These are phyloP conservation scores for Bubo blakistoni DNA, from an alignment of 2,113 vertebrate species.

Conservation along the genomic window DNA sequence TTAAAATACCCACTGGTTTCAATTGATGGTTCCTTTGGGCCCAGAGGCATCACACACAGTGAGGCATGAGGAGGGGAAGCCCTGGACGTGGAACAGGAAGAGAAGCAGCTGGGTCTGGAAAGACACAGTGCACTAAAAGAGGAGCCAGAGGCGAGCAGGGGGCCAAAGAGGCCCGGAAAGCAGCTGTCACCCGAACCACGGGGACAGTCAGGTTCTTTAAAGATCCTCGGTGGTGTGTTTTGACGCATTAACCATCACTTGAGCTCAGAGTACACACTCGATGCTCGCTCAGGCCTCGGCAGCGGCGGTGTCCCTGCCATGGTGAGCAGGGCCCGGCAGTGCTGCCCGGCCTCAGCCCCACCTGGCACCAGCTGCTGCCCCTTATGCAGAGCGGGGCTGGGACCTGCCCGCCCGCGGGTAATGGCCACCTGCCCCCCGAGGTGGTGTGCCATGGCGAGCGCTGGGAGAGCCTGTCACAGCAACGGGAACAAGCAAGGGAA, in stretches of 20 bases:
- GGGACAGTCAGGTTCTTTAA: not conserved
- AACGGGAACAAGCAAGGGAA: no score
- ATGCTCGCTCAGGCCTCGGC: not conserved
- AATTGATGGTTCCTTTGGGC: not conserved
- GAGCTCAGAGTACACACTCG: not conserved
- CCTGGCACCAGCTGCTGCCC: not conserved
- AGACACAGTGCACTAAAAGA: fast-evolving
- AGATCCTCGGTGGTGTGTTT: not conserved
- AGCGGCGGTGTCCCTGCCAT: fast-evolving
- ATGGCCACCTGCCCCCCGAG: not conserved
- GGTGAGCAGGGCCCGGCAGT: not conserved
- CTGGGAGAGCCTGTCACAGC: not conserved
- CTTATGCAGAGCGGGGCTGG: fast-evolving
- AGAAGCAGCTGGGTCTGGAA: not conserved
- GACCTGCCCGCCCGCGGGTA: not conserved
- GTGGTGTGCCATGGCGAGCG: not conserved
- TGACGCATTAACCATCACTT: not conserved
- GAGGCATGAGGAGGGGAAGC: not conserved
- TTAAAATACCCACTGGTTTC: not conserved
- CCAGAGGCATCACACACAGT: not conserved
- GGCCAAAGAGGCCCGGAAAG: fast-evolving
- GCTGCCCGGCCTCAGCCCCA: not conserved
- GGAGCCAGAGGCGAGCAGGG: not conserved
- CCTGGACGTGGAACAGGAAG: not conserved
- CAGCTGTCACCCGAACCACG: not conserved